Base-by-base conservation (phyloP, 2,888 invertebrate genomes). In the Vesta saturnalis region DNA sequence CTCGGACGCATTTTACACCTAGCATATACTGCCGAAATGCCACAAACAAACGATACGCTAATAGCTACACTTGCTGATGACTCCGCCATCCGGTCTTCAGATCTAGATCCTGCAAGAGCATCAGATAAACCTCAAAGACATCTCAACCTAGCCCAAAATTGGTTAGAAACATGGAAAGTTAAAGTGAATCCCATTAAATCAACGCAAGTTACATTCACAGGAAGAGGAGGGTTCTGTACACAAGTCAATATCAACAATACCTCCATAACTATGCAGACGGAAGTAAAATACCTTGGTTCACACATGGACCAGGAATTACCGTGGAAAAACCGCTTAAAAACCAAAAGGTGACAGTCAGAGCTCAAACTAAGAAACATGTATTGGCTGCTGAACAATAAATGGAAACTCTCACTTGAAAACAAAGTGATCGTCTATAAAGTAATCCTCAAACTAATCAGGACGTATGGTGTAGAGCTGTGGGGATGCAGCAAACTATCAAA, bases 231-330 rank as follows among this genome's bases (percentile, higher is more conserved):
- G 6, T 14, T 14, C 35, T 62, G 62, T 22, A 35, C 62, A 55
- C 58, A 18, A 18, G 55, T 21, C 12, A 43, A 55, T 1, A 55
- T 43, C 16, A 22, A 56, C 43, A 35, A 62, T 12, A 43, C 55
- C n/a, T 35, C 49, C 47, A 64, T 58, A 39, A 46, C 62, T 14
- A 43, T 21, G 1, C 19, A 55, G 56, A 43, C 47, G 2, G 64
- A 47, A 58, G n/a, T n/a, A n/a, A n/a, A n/a, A n/a, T n/a, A n/a
- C n/a, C n/a, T n/a, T n/a, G n/a, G n/a, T n/a, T n/a, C 58, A 47
- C 16, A 64, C 14, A 0, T 64, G 4, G 64, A 58, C 18, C 58
- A 58, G 19, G 49, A 35, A 64, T 57, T 64, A 22, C 57, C 58
- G 3, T 57, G 30, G 52, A 23, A 58, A 58, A 58, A 47, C 8